Evolutionary conservation across 92 coral and sea anemone genomes (phyloP), one percentile per base, ranked within the genome.

Genomic region (Paramuricea clavata): DNA sequence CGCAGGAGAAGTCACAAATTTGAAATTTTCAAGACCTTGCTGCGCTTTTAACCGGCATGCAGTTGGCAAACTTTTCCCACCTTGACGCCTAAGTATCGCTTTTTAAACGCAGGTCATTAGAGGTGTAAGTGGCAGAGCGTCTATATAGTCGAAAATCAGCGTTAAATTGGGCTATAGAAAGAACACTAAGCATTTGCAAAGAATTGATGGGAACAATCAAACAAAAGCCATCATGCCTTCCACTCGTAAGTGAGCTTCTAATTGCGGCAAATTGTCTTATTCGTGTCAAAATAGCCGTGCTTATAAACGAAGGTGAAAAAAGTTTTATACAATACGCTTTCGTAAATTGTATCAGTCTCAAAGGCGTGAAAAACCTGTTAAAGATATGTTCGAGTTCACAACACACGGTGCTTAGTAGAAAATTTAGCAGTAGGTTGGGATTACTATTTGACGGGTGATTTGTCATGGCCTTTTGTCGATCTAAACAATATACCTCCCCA

Each of bases 181-280:
- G 35, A 79, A 56, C 69, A 31, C 43, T 41, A 50, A 50, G 68
- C 28, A 43, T 26, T 33, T 65, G 32, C 49, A 36, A 79, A 79
- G 73, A 79, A 33, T 35, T 0, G 72, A 54, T 21, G 25, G 36
- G 21, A n/a, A 36, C 72, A 59, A 59, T 79, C 47, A 47, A 41
- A 79, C 84, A 79, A 79, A 59, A 79, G 84, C 84, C 44, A 79
- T 61, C 56, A 30, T 65, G 47, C 49, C 28, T 16, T 16, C 73
- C 8, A 47, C 56, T 33, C 59, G 60, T 61, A 26, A 65, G 22
- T 13, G 19, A 27, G 56, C 49, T 57, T 39, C 31, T 61, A 59
- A 79, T 79, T 79, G 59, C 84, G 57, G 60, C 73, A 79, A 79
- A 79, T 79, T 79, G 36, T 73, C 13, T 21, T 60, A 26, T 61